A percentile compares a stretch with the other conserved stretches of the same genome.
These are phyloP conservation scores for Strigamia crassipes DNA, from an alignment of 2,888 invertebrate species.

Conservation along the genomic window DNA sequence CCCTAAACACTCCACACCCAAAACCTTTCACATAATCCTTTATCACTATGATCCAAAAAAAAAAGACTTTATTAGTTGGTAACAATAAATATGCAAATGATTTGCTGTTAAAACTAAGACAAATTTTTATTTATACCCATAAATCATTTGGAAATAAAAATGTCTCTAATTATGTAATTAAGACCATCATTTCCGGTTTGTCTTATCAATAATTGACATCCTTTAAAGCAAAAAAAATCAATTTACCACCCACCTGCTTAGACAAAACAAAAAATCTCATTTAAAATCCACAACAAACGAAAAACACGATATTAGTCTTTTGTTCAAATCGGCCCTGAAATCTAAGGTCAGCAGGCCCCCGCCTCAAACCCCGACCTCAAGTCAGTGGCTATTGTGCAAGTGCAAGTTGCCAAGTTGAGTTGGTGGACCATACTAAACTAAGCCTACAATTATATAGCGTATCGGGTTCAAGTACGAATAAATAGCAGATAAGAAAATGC, in stretches of 20 bases:
- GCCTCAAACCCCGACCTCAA: slow-evolving; percentile 33
- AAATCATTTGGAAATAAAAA: background rate
- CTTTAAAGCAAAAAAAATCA: background rate
- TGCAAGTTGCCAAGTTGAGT: slow-evolving; percentile 31
- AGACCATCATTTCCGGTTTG: background rate
- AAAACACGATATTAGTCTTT: background rate
- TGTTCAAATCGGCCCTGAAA: slow-evolving; percentile 23
- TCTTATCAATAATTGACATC: slow-evolving; percentile 16
- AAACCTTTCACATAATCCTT: background rate
- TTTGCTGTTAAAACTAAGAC: background rate
- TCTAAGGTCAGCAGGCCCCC: slow-evolving; percentile 18
- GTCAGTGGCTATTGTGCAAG: slow-evolving; percentile 20
- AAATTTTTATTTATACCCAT: background rate
- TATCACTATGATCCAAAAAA: background rate
- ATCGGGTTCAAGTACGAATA: slow-evolving; percentile 27
- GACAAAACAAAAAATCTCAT: background rate
- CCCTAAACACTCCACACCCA: background rate
- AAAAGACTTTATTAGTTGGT: background rate
- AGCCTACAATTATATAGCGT: slow-evolving; percentile 19
- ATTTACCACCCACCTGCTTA: background rate
- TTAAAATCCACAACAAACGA: background rate
- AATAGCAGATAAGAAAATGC: slow-evolving; percentile 13
- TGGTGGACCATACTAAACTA: slow-evolving; percentile 14
- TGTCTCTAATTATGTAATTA: background rate
- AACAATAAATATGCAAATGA: background rate